Percentiles rank a stretch among this genome's conserved stretches.
Evolutionary conservation across 2,888 invertebrate genomes (phyloP).

Genomic region (Ommatoiulus sabulosus): DNA sequence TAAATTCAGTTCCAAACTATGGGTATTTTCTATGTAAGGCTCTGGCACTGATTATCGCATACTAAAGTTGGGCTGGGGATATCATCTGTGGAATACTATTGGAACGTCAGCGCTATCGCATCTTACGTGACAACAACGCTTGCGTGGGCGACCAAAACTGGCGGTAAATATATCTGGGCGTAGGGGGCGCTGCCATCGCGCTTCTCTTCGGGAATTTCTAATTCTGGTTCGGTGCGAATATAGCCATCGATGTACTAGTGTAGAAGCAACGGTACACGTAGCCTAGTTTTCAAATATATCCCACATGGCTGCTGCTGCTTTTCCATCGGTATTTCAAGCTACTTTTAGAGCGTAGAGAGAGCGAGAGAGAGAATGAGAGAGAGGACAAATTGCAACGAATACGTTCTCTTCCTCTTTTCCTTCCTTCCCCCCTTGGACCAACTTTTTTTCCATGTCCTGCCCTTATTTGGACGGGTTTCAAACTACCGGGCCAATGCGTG

Average conservation of each 20-base stretch:
- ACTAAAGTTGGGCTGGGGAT: no score
- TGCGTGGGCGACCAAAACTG: neutral
- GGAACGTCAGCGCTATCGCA: no score
- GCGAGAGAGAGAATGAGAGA: neutral
- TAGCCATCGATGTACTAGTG: neutral
- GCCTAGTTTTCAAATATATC: slow-evolving; percentile 44
- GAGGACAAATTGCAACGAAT: neutral
- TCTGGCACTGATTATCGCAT: no score
- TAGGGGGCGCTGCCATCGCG: neutral
- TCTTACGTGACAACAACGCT: no score
- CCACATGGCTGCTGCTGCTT: slow-evolving; percentile 34
- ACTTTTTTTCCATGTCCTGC: slow-evolving; percentile 11
- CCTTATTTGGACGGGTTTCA: slow-evolving; percentile 44
- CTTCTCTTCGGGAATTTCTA: neutral
- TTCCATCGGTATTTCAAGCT: slow-evolving; percentile 33
- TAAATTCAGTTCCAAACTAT: no score
- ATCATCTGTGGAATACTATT: no score
- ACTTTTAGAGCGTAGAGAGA: neutral
- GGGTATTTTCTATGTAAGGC: no score
- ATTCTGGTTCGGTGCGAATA: neutral
- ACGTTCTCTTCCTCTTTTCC: neutral
- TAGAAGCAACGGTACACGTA: neutral
- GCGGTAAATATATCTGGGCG: neutral
- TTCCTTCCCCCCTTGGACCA: neutral
- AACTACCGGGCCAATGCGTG: slow-evolving; percentile 27